phyloP scores from a whole-genome alignment of 2,113 vertebrate genomes.

The Cygnus buccinator region DNA sequence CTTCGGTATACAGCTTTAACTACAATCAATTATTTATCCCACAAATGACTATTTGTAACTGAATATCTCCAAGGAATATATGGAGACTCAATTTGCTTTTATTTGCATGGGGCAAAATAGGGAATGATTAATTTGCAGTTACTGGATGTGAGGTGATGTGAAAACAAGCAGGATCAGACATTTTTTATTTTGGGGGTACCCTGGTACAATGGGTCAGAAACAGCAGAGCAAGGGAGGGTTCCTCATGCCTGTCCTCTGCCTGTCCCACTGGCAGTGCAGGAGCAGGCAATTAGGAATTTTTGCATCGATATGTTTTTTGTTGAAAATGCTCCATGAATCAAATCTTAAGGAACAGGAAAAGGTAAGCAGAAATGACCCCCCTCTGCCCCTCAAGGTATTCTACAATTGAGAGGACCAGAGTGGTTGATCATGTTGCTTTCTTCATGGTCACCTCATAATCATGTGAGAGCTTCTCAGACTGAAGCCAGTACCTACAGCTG shows the following conservation, averaged over 20 bases:
- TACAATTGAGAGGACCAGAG: not conserved
- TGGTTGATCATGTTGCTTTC: not conserved
- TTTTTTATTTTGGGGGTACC: not conserved
- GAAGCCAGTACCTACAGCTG: not conserved
- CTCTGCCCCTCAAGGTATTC: not conserved
- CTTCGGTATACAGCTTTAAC: not conserved
- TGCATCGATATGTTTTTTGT: not conserved
- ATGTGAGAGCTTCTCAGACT: not conserved
- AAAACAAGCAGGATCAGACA: not conserved
- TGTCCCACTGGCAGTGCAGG: rapidly evolving
- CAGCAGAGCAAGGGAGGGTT: not conserved
- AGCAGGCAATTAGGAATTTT: not conserved
- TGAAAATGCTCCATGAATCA: not conserved
- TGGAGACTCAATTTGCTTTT: not conserved
- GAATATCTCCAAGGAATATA: not conserved
- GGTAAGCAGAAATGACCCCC: rapidly evolving
- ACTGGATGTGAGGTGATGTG: not conserved
- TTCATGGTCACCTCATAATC: not conserved
- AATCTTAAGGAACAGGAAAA: not conserved
- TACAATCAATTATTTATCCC: not conserved
- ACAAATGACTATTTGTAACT: not conserved
- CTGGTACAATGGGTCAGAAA: not conserved
- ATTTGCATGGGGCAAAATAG: not conserved
- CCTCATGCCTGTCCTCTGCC: not conserved
- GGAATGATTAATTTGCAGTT: not conserved